Base-by-base conservation (phyloP, 2,113 vertebrate genomes). In the Embiotoca jacksoni region DNA sequence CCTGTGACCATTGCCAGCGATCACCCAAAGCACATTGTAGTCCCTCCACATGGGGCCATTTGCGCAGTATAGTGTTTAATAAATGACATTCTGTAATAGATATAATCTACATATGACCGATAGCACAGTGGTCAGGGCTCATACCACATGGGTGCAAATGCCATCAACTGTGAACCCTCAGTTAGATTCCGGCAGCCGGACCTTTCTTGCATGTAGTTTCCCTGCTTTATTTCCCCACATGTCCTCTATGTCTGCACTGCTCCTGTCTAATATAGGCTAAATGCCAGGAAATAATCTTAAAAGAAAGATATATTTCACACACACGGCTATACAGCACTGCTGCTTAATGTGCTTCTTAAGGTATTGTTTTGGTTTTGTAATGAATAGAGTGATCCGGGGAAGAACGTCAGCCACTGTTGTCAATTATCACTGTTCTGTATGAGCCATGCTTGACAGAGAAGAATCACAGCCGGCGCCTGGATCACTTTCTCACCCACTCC, bases 391-490 rank as follows among this genome's bases (percentile, higher is more conserved):
- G 77, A 78, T 81, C 68, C 53, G 14, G 60, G 53, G 87, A 78
- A 78, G 63, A 74, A 81, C 30, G 57, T 67, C 64, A 73, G 78
- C 82, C 73, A 69, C 72, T 77, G 72, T 72, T 90, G 81, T 92
- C 88, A 90, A 77, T 91, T 89, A 87, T 83, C 80, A 69, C 87
- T 46, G 54, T 72, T 89, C 72, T 88, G 61, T 80, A 86, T 75
- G 90, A 89, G 87, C 82, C 72, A 2, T 7, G 66, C 65, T 82
- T 84, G 87, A 88, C 81, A 52, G 86, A 81, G 83, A 88, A 74
- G 88, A 82, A 87, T 85, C 88, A 53, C 82, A 91, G 88, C 86
- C 47, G 84, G 75, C 75, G 81, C 76, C 89, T 60, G 67, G 85
- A 87, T 90, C 78, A 31, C 77, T 86, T 87, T 89, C 83, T 87